Conservation (phyloP, 2,888 invertebrate genomes). For the Cheilosia variabilis region DNA sequence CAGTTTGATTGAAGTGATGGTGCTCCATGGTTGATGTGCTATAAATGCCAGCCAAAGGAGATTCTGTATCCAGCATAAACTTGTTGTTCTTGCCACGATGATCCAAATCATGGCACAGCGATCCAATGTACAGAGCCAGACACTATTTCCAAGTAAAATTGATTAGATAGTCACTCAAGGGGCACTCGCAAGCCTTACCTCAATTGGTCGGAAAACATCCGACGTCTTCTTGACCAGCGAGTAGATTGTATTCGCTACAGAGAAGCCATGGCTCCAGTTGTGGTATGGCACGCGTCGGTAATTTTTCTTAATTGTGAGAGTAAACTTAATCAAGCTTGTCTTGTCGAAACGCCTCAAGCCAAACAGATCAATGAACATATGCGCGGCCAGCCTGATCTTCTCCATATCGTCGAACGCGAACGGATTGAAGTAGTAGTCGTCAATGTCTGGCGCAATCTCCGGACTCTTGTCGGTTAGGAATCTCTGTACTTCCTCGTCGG, state of each 20-base stretch:
- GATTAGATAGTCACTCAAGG: conserved; percentile 54
- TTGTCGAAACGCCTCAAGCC: conserved; percentile 87
- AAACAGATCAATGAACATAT: conserved; percentile 91
- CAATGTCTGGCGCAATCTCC: conserved; percentile 80
- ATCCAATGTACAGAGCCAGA: conserved; percentile 90
- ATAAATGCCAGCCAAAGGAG: conserved; percentile 93
- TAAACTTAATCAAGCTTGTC: conserved; percentile 88
- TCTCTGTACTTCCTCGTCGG: conserved; percentile 87
- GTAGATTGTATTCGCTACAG: conserved; percentile 93
- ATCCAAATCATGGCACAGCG: conserved; percentile 93
- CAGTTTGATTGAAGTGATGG: conserved; percentile 95
- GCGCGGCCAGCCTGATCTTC: conserved; percentile 89
- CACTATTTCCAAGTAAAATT: conserved; percentile 82
- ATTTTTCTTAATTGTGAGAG: conserved; percentile 92
- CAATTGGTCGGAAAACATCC: conserved; percentile 85
- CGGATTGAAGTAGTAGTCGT: conserved; percentile 89
- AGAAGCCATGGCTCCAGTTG: conserved; percentile 95
- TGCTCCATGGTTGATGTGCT: conserved; percentile 94
- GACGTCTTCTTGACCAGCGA: conserved; percentile 87
- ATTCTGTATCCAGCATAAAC: conserved; percentile 92
- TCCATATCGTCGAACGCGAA: conserved; percentile 88
- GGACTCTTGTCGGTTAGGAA: conserved; percentile 78
- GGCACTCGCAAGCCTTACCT: conserved; percentile 83
- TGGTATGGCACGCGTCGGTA: conserved; percentile 93
- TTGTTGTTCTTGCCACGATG: conserved; percentile 94